These are phyloP conservation scores for Dendrolimus pini DNA, from an alignment of 2,888 invertebrate genomes.

Conservation along the genomic window DNA sequence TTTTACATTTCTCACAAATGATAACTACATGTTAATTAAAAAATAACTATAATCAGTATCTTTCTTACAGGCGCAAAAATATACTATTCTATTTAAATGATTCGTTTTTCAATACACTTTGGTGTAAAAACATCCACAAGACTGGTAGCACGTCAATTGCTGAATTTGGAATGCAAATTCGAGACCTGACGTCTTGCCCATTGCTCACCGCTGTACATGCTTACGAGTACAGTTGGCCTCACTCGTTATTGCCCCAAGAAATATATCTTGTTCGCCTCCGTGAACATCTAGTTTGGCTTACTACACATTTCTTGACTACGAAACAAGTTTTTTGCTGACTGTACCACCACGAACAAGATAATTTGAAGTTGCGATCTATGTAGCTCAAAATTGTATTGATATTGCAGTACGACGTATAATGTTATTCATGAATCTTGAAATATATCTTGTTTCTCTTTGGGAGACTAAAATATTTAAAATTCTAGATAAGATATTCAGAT, in stretches of 20 bases:
- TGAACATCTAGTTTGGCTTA: background rate
- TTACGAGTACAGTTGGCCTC: background rate
- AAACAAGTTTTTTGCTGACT: background rate
- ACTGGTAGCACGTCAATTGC: conserved; percentile 44
- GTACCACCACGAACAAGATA: background rate
- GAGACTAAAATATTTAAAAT: no score
- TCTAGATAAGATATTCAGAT: no score
- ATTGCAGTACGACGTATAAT: no score
- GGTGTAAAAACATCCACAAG: no score
- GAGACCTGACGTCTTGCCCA: conserved; percentile 43
- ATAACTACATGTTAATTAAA: no score
- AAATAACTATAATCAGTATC: no score
- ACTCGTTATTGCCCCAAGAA: background rate
- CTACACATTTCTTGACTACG: background rate
- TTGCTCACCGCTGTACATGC: conserved; percentile 10
- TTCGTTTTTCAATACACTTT: no score
- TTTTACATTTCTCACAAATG: no score
- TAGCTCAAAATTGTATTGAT: no score
- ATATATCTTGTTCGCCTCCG: background rate
- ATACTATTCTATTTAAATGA: background rate
- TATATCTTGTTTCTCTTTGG: no score
- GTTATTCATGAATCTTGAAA: no score
- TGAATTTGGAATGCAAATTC: conserved; percentile 63
- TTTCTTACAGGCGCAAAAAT: background rate
- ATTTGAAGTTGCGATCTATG: no score